Conservation (phyloP, 2,113 vertebrate species). For the Xyrauchen texanus region DNA sequence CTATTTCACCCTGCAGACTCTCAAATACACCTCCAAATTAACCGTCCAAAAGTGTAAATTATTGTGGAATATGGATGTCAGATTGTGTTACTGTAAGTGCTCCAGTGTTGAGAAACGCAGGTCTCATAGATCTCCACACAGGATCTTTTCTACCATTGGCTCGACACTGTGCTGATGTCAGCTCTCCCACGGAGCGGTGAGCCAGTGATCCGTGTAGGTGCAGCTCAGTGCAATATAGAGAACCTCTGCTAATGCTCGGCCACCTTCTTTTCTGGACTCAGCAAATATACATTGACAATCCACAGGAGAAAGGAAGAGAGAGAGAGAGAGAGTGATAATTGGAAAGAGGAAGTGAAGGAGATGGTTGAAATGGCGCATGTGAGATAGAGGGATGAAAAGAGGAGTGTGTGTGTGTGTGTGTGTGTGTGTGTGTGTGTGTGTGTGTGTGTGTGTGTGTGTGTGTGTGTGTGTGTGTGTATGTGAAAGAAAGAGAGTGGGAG, state of each 20-base stretch:
- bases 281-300: not conserved
- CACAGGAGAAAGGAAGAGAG: slow-evolving; percentile 1
- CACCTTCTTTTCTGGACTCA: slow-evolving; percentile 12
- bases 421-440: not conserved
- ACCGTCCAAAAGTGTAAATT: slow-evolving; percentile 6
- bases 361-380: slow-evolving; percentile 21
- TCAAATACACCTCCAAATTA: not conserved
- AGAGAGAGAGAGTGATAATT: not conserved
- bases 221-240: slow-evolving; percentile 10
- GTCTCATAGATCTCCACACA: slow-evolving; percentile 29
- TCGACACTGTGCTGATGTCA: slow-evolving; percentile 15
- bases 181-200: not conserved
- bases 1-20: too few species aligned
- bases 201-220: slow-evolving; percentile 28
- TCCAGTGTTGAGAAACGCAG: not conserved
- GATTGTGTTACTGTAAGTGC: not conserved
- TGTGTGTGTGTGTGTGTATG: not conserved
- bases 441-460: slow-evolving; percentile 18
- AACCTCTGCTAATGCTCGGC: slow-evolving; percentile 23
- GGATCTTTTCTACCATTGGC: slow-evolving; percentile 23
- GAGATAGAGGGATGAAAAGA: slow-evolving; percentile 9
- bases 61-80: not conserved
- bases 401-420: slow-evolving; percentile 40
- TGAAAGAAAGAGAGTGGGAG: slow-evolving; percentile 5
- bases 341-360: slow-evolving; percentile 7